Percentiles rank a stretch among this genome's conserved stretches.
These are phyloP conservation scores for Orthonevra nobilis DNA, from an alignment of 2,888 invertebrate species.

Conservation along the genomic window DNA sequence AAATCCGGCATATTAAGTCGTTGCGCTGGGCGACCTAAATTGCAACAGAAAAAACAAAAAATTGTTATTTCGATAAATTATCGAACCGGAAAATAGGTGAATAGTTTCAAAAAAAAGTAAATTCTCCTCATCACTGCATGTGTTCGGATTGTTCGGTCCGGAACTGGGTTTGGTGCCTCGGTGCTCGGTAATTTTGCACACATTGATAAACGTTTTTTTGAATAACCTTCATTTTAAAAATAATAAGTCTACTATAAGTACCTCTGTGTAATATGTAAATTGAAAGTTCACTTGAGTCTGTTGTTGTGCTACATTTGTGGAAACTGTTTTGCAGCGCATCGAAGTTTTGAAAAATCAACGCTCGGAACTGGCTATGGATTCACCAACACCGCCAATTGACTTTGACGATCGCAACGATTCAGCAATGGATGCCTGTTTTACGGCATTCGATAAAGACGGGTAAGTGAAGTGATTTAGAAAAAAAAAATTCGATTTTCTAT, in stretches of 20 bases:
- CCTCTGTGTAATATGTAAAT: constrained; percentile 37
- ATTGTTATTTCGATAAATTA: constrained; percentile 66
- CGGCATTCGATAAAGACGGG: constrained; percentile 94
- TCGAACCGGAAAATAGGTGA: constrained; percentile 50
- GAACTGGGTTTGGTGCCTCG: background rate
- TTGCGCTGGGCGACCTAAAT: constrained; percentile 39
- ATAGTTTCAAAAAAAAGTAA: constrained; percentile 8
- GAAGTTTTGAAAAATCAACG: constrained; percentile 40
- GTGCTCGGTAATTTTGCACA: no score
- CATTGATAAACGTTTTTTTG: no score
- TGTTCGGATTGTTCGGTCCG: constrained; percentile 36
- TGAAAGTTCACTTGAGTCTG: constrained; percentile 43
- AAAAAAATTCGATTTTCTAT: no score
- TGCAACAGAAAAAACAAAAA: background rate
- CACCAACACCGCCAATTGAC: constrained; percentile 79
- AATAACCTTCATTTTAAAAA: constrained; percentile 15
- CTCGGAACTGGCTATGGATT: constrained; percentile 76
- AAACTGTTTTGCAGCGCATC: constrained; percentile 44
- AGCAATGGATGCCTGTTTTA: constrained; percentile 94
- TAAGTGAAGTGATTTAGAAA: no score
- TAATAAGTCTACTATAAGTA: no score
- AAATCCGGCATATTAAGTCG: constrained; percentile 4
- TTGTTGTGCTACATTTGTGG: constrained; percentile 40
- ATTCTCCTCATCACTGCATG: constrained; percentile 36
- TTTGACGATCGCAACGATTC: constrained; percentile 82